Percentiles rank a stretch among this genome's conserved stretches.
These are phyloP conservation scores for Hirtodrosophila cameraria DNA, from an alignment of 2,888 invertebrate genomes.

Conservation along the genomic window DNA sequence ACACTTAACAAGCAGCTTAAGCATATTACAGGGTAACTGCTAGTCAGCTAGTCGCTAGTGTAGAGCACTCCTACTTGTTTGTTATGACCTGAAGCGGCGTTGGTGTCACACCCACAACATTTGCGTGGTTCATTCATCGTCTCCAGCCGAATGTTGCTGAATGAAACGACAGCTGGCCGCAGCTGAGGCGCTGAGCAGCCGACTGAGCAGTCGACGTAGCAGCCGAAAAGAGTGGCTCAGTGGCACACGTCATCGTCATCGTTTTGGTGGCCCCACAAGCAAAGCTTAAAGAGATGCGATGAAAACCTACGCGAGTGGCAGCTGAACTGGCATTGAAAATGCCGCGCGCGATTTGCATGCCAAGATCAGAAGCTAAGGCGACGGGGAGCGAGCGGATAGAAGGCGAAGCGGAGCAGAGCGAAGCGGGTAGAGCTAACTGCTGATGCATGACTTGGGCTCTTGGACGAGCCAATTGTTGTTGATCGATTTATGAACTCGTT, in stretches of 20 bases:
- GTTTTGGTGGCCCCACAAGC: no score
- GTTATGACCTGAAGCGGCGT: constrained; percentile 72
- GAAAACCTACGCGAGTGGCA: constrained; percentile 54
- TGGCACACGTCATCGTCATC: constrained; percentile 74
- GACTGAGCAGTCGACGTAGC: neutral
- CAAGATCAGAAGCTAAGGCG: constrained; percentile 38
- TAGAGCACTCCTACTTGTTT: constrained; percentile 11
- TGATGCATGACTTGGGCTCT: constrained; percentile 61
- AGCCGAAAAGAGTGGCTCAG: constrained; percentile 45
- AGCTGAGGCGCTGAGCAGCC: constrained; percentile 19
- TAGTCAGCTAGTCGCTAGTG: neutral
- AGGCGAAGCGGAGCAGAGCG: neutral
- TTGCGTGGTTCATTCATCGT: constrained; percentile 71
- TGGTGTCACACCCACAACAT: constrained; percentile 73
- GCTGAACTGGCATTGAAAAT: constrained; percentile 67
- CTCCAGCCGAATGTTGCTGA: constrained; percentile 48
- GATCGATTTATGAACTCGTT: constrained; percentile 78
- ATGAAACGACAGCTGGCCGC: constrained; percentile 59
- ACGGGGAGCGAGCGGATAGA: neutral
- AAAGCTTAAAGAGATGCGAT: constrained; percentile 53
- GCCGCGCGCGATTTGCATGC: constrained; percentile 70
- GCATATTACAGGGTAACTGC: constrained; percentile 10
- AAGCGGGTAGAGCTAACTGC: constrained; percentile 43
- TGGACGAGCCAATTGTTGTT: constrained; percentile 63
- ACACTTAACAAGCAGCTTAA: neutral